A percentile compares a stretch with the other conserved stretches of the same genome.
Conservation (phyloP, 2,113 vertebrate species). For the Bos taurus region ARS-UCD2.0 NC_037329.1:19057501-19058000, state of each 20-base stretch:
- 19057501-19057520: neutral
- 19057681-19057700: neutral
- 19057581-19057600: neutral
- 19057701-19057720: neutral
- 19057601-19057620: neutral
- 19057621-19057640: neutral
- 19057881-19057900: neutral
- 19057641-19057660: neutral
- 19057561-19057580: neutral
- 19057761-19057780: neutral
- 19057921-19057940: neutral
- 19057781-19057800: neutral
- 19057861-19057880: neutral
- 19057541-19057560: neutral
- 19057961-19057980: neutral
- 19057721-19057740: neutral
- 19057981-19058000: neutral
- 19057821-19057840: constrained; percentile 20
- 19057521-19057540: neutral
- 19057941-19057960: neutral
- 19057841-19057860: neutral
- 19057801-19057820: neutral
- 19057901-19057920: neutral
- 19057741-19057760: neutral
- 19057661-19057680: neutral